These are phyloP conservation scores for Barypeithes pellucidus DNA, from an alignment of 2,888 invertebrate species.

Conservation along the genomic window DNA sequence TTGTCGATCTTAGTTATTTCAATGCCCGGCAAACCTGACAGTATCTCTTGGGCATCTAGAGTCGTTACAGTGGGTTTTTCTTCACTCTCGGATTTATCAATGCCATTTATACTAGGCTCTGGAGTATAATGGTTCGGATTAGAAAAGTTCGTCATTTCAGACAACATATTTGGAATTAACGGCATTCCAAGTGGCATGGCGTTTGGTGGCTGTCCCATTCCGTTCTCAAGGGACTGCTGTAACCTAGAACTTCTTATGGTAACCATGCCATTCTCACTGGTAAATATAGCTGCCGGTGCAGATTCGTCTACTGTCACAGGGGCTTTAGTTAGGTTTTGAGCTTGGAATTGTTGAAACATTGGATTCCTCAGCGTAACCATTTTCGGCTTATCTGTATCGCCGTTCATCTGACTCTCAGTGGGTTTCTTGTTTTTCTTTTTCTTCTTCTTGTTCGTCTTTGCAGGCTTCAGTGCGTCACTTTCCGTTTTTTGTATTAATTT, in stretches of 20 bases:
- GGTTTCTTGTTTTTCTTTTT: slow-evolving; percentile 72
- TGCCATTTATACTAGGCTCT: background rate
- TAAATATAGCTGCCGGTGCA: slow-evolving; percentile 79
- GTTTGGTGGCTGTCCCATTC: slow-evolving; percentile 66
- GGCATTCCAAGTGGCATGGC: slow-evolving; percentile 58
- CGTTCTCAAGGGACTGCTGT: slow-evolving; percentile 63
- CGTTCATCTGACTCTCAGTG: slow-evolving; percentile 49
- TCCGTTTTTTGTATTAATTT: slow-evolving; percentile 71
- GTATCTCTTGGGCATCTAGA: slow-evolving; percentile 68
- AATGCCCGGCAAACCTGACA: slow-evolving; percentile 69
- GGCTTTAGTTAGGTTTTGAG: slow-evolving; percentile 71
- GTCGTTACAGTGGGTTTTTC: slow-evolving; percentile 37
- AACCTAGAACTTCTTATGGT: slow-evolving; percentile 85
- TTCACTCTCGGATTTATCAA: slow-evolving; percentile 21
- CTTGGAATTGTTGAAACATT: slow-evolving; percentile 77
- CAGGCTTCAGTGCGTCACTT: slow-evolving; percentile 39
- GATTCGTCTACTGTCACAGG: slow-evolving; percentile 64
- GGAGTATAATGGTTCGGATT: slow-evolving; percentile 37
- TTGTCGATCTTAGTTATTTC: slow-evolving; percentile 70
- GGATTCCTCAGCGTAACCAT: slow-evolving; percentile 87
- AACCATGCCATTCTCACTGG: slow-evolving; percentile 86
- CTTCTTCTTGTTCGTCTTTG: slow-evolving; percentile 68
- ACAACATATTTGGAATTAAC: slow-evolving; percentile 52
- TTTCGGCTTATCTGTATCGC: slow-evolving; percentile 62
- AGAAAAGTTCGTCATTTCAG: slow-evolving; percentile 57